Evolutionary conservation across 2,797 vertebrate genomes (phyloP), one percentile per base, ranked within the genome.

Genomic region (Typhlichthys subterraneus): DNA sequence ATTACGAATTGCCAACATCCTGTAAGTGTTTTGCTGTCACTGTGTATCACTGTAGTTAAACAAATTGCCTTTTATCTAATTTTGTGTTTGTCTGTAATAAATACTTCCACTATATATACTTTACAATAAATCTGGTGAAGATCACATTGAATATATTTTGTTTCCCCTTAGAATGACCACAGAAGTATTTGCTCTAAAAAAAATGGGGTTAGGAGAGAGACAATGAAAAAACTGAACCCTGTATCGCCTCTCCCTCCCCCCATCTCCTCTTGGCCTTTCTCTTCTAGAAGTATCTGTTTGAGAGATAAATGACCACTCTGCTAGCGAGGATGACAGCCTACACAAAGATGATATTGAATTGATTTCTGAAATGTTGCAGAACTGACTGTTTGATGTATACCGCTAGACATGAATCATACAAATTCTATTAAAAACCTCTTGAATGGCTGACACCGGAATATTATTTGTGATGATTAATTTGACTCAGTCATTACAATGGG

Each of bases 401-500:
- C 79, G 89, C 82, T 76, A 94, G 94, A 93, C 93, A 93, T 91
- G 93, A 95, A 95, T 96, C 94, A 94, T 94, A 94, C 94, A 95
- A 95, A 95, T 96, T 95, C 94, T 95, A 96, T 97, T 97, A 96
- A 95, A 96, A 94, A 92, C 89, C 93, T 93, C 94, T 92, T 95
- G 93, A 95, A 94, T 88, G 87, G 93, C 92, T 93, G 95, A 95
- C 94, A 94, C 94, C 88, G 85, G 94, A 94, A 93, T 94, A 94
- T 97, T 95, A 95, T 96, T 96, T 93, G 88, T 86, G 84, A 95
- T 96, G 95, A 97, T 95, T 95, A 95, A 95, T 95, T 95, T 94
- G 93, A 94, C 94, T 95, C 88, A 86, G 94, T 95, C 94, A 95
- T 95, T 96, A 95, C 94, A 91, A 95, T 93, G 93, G 93, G 92